A percentile compares a stretch with the other conserved stretches of the same genome.
Evolutionary conservation across 1,140 invertebrate genomes (phyloP).

Genomic region (Trachymyrmex septentrionalis): DNA sequence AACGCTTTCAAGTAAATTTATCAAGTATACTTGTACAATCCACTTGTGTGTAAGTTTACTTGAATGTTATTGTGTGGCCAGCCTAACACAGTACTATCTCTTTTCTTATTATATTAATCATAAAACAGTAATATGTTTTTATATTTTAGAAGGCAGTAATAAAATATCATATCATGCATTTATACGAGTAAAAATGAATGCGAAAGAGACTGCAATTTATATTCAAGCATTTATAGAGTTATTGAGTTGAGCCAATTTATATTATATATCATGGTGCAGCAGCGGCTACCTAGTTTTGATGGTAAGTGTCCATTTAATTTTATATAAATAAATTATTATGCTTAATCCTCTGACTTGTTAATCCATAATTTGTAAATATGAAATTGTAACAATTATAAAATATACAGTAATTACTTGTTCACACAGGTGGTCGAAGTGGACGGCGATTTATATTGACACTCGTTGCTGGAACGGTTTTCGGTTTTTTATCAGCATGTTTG

Average conservation of each 20-base stretch:
- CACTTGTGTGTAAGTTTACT: too few species aligned
- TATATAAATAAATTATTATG: conserved; percentile 26
- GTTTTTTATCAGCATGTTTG: conserved; percentile 84
- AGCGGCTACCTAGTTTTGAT: conserved; percentile 78
- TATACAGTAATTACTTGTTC: conserved; percentile 39
- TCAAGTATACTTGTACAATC: too few species aligned
- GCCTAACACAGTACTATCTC: too few species aligned
- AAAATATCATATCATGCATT: conserved; percentile 21
- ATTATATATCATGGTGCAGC: conserved; percentile 78
- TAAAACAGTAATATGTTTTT: conserved; percentile 5
- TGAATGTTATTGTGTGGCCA: too few species aligned
- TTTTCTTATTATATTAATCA: background rate
- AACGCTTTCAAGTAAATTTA: too few species aligned
- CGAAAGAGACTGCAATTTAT: background rate
- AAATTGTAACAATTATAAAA: conserved; percentile 10
- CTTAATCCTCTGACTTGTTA: background rate
- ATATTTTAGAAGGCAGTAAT: conserved; percentile 31
- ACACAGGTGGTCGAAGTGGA: conserved; percentile 78
- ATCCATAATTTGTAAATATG: background rate
- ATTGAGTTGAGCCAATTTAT: conserved; percentile 54
- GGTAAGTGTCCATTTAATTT: conserved; percentile 69
- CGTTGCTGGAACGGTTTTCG: conserved; percentile 82
- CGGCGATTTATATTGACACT: conserved; percentile 83
- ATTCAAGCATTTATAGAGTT: conserved; percentile 23
- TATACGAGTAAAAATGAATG: conserved; percentile 36